Base-by-base conservation (phyloP, 2,888 invertebrate species). In the Dynastes tityus region DNA sequence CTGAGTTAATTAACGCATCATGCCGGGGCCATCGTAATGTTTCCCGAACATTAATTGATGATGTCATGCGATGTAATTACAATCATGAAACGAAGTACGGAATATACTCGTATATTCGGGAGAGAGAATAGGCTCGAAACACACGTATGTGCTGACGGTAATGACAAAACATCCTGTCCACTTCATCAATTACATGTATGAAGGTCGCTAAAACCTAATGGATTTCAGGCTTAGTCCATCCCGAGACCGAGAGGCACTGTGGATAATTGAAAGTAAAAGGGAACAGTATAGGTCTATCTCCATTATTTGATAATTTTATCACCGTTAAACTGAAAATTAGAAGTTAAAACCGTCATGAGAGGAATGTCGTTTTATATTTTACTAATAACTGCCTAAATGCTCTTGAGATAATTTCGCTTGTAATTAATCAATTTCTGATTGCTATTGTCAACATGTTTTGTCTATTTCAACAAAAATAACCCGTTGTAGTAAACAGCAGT, bases 31-130 rank as follows among this genome's bases (percentile, higher is more conserved):
- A 77, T 78, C 70, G 65, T 67, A 61, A 76, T 79, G 79, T 76
- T 80, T 67, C 76, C 70, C 77, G 82, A 82, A 73, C 79, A 82
- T 84, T 86, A 87, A 87, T 87, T 87, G 85, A 84, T 83, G 86
- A 87, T 83, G 84, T 84, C 83, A 86, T 76, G 68, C 63, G 65
- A 77, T 68, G 77, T 78, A 76, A 79, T 70, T 75, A 75, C 55
- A 76, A 79, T 75, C 79, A 11, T 45, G 61, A 55, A 68, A 68
- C n/a, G n/a, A 40, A 63, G 63, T 27, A 29, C 63, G 11, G 27
- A 29, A 32, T 32, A 63, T 13, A 29, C 11, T 4, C 2, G 63
- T 32, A n/a, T 37, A 37, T 27, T 22, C 2, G 67, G 37, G 49
- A 11, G 49, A 45, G 58, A 73, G 58, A 63, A 27, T 27, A 55